Percentiles rank a stretch among this genome's conserved stretches.
Evolutionary conservation across 2,797 vertebrate genomes (phyloP).

Genomic region (Huso huso): DNA sequence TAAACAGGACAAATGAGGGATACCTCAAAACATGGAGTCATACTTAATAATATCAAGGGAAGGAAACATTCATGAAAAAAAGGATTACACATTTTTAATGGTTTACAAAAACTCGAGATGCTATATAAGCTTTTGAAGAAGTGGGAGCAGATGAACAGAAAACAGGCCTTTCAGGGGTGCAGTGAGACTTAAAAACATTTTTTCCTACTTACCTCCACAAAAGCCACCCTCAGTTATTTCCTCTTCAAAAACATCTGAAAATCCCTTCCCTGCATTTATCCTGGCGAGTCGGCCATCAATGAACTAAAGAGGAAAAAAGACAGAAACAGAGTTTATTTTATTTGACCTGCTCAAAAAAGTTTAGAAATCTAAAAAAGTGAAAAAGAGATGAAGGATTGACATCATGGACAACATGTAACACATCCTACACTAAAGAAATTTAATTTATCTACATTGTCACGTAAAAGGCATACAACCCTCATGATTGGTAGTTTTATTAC

Average conservation of each 20-base stretch:
- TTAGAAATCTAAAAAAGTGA: conserved; percentile 53
- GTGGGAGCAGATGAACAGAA: neutral
- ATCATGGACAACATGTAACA: conserved; percentile 41
- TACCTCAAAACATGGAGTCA: too few species aligned
- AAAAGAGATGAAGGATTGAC: conserved; percentile 63
- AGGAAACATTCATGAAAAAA: too few species aligned
- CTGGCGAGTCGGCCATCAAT: conserved; percentile 93
- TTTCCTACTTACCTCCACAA: conserved; percentile 75
- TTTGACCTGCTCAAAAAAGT: conserved; percentile 46
- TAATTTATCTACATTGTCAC: conserved; percentile 62
- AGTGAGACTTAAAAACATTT: too few species aligned
- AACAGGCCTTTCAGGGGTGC: conserved; percentile 18
- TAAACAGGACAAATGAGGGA: too few species aligned
- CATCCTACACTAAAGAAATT: conserved; percentile 53
- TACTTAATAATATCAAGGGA: too few species aligned
- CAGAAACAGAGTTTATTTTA: conserved; percentile 46
- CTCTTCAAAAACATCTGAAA: conserved; percentile 91
- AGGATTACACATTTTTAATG: too few species aligned
- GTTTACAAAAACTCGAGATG: too few species aligned
- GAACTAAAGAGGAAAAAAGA: conserved; percentile 59
- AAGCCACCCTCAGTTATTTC: conserved; percentile 93
- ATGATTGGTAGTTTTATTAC: conserved; percentile 8
- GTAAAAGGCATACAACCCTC: conserved; percentile 46
- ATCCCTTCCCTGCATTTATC: conserved; percentile 88
- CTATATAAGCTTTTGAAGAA: too few species aligned